Evolutionary conservation across 2,113 vertebrate genomes (phyloP), one percentile per base, ranked within the genome.

Genomic region (Oryzias javanicus): DNA sequence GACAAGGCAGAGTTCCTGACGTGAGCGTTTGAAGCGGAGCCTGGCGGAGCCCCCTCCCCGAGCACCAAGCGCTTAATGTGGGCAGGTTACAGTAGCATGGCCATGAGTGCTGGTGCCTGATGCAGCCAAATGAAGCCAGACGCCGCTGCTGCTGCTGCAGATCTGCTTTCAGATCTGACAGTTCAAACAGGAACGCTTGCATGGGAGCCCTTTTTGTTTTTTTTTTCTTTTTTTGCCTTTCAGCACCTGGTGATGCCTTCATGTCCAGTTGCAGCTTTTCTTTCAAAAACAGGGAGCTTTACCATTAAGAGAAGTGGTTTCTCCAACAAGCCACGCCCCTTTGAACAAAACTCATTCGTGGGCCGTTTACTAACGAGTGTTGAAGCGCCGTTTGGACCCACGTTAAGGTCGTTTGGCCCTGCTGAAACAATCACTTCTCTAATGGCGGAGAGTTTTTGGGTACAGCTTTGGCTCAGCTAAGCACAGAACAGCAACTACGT

Each of bases 71-170:
- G 3, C n/a, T 6, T 6, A n/a, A 70, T 49, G 56, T 64, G 64
- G 81, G 80, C 68, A 67, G 76, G 60, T 65, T 48, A 78, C 70
- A 60, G 73, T 17, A 81, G 83, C 80, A 8, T 79, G 87, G 85
- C 86, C 87, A 90, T 89, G 87, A 88, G 88, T 44, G 84, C 83
- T 65, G 88, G 80, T 75, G 82, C 81, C 82, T 80, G 44, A 74
- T 48, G 55, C 53, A 79, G 84, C 79, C 83, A 78, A 73, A 84
- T 60, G 62, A 81, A 81, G 78, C 60, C 82, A 77, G 76, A 55
- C 64, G 52, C 60, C 49, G 8, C 66, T 76, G 72, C 58, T 53
- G 64, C 64, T 70, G 81, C 74, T 82, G 55, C 52, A 54, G 46
- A 27, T 27, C 25, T 27, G 25, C 25, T 52, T 61, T 76, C 18